phyloP scores from a whole-genome alignment of 2,113 vertebrate species.

The Falco punctatus region DNA sequence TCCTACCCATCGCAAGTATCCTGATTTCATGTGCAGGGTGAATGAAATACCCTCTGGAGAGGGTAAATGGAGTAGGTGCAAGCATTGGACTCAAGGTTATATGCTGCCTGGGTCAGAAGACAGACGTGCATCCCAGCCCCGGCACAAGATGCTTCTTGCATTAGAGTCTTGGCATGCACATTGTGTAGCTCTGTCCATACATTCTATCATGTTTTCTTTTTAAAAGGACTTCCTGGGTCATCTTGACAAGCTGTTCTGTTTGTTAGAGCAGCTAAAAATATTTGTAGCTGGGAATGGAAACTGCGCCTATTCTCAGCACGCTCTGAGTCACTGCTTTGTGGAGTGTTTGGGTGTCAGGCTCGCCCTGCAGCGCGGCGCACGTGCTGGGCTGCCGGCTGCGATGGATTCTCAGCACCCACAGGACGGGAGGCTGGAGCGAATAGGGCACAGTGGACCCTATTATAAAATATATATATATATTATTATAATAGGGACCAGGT shows the following conservation, averaged over 20 bases:
- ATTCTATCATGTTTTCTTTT: not conserved
- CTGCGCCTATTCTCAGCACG: not conserved
- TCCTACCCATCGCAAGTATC: not conserved
- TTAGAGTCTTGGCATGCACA: not conserved
- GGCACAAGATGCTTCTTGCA: not conserved
- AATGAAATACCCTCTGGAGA: not conserved
- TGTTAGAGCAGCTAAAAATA: conserved; percentile 13
- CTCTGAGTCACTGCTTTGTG: not conserved
- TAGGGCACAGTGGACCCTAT: not conserved
- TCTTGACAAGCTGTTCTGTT: not conserved
- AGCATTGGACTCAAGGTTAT: not conserved
- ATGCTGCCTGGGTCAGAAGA: not conserved
- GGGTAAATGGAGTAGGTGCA: not conserved
- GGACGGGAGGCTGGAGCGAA: not conserved
- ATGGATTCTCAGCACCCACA: not conserved
- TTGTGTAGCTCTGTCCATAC: not conserved
- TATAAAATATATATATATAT: too few species aligned
- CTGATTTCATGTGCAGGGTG: not conserved
- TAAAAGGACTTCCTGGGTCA: not conserved
- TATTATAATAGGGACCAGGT: too few species aligned
- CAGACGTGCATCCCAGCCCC: not conserved
- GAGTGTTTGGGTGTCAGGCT: not conserved
- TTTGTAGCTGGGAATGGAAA: not conserved
- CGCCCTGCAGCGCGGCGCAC: not conserved
- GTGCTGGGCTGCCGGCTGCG: not conserved